Percentiles rank a stretch among this genome's conserved stretches.
These are phyloP conservation scores for Chironex yamaguchii DNA, from an alignment of 30 jellyfish, hydroid and myxozoan genomes.

Conservation along the genomic window DNA sequence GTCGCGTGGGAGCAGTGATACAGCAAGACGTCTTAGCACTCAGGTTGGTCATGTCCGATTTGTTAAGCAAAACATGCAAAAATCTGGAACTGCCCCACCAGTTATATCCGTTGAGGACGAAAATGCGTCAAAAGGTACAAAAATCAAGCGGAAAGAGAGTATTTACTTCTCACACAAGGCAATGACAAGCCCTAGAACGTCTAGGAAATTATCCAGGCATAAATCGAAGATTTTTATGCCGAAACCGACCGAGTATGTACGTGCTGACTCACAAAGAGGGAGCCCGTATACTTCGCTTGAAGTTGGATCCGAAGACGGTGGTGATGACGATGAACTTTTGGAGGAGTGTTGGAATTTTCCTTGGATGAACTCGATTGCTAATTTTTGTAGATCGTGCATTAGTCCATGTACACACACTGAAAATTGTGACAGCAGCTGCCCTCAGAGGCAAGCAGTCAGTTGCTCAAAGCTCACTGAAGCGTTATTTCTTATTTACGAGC, in stretches of 20 bases:
- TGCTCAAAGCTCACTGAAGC: conserved; percentile 68
- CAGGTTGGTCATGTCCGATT: neutral
- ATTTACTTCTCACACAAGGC: conserved; percentile 22
- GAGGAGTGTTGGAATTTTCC: conserved; percentile 77
- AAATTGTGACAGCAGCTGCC: conserved; percentile 44
- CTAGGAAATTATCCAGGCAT: conserved; percentile 49
- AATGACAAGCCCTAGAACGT: conserved; percentile 65
- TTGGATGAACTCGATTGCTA: conserved; percentile 71
- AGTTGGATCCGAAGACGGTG: conserved; percentile 47
- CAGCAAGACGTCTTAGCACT: conserved; percentile 31
- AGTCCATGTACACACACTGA: neutral
- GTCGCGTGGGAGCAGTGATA: conserved; percentile 14
- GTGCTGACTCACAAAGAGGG: conserved; percentile 9
- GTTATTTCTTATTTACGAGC: conserved; percentile 54
- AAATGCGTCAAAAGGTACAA: neutral
- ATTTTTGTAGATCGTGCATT: conserved; percentile 35
- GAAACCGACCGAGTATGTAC: conserved; percentile 13
- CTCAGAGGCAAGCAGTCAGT: conserved; percentile 49
- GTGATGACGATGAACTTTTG: conserved; percentile 74
- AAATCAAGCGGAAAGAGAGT: neutral
- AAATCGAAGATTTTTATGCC: neutral
- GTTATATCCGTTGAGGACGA: conserved; percentile 65
- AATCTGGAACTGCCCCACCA: conserved; percentile 15
- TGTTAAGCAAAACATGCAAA: neutral
- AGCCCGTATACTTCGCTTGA: conserved; percentile 35